These are phyloP conservation scores for Tyto alba DNA, from an alignment of 2,113 vertebrate genomes.

Conservation along the genomic window DNA sequence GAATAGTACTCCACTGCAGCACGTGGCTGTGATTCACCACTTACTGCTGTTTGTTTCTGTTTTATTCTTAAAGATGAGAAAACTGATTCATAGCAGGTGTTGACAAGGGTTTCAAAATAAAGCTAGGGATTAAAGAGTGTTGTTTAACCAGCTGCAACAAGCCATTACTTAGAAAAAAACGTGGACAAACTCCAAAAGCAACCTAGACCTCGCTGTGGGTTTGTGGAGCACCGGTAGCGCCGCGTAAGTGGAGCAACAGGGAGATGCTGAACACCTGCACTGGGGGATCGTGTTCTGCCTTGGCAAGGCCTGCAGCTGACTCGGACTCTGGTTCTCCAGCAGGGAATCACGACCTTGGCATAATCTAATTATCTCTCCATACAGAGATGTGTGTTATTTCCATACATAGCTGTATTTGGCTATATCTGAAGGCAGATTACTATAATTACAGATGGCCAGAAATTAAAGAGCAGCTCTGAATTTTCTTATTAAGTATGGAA, in stretches of 20 bases:
- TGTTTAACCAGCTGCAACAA: constrained; percentile 23
- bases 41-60: background rate
- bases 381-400: background rate
- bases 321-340: background rate
- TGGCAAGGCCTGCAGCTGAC: background rate
- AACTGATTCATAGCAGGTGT: background rate
- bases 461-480: background rate
- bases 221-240: background rate
- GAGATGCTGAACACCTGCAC: constrained; percentile 7
- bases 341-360: background rate
- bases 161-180: constrained; percentile 4
- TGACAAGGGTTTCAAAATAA: background rate
- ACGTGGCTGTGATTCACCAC: background rate
- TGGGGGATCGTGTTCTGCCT: background rate
- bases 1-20: background rate
- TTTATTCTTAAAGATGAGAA: background rate
- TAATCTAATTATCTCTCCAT: constrained; percentile 16
- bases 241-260: background rate
- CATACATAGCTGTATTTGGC: background rate
- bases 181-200: constrained; percentile 28
- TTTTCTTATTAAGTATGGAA: background rate
- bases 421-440: background rate
- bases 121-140: constrained; percentile 1
- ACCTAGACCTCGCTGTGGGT: background rate
- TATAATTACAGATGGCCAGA: background rate